Base-by-base conservation (phyloP, 92 coral and sea anemone species). In the Epizoanthus illoricatus region DNA sequence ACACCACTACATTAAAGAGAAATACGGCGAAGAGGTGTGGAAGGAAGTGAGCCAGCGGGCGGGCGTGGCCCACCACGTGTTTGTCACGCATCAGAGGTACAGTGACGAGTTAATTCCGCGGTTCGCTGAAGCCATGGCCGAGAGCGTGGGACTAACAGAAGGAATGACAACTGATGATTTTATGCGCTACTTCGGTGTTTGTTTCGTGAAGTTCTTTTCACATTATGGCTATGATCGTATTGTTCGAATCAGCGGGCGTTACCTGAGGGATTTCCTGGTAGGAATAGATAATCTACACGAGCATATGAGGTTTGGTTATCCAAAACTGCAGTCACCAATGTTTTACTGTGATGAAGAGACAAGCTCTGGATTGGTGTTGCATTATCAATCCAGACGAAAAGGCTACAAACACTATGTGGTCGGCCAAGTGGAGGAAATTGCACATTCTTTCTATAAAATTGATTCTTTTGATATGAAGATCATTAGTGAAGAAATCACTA, bases 231-330 rank as follows among this genome's bases (percentile, higher is more conserved):
- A 92, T 20, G 97, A 92, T 68, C 80, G 90, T 10, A 86, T 92
- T 13, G 69, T 90, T 5, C 78, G 85, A 45, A 89, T 90, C 5
- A 89, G 91, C 39, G 97, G 97, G 4, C 87, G 97, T 19, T 67
- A 80, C 16, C 78, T 92, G 17, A 79, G 91, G 33, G 92, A 84
- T 41, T 92, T 92, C 52, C 64, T 92, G 68, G 84, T 86, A 23
- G 91, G 97, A 11, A 92, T 92, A 10, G 97, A 92, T 11, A 88
- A 84, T 55, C 73, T 92, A 0, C 97, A 92, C 84, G 97, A 92
- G 55, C 97, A 92, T 7, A 92, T 92, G 97, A 81, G 97, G 0
- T 92, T 92, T 59, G 97, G 90, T 0, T 92, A 92, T 45, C 97
- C 97, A 3, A 88, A 92, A 61, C 74, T 92, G 61, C 83, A 83